A percentile compares a stretch with the other conserved stretches of the same genome.
Evolutionary conservation across 2,888 invertebrate genomes (phyloP).

Genomic region (Deilephila porcellus): DNA sequence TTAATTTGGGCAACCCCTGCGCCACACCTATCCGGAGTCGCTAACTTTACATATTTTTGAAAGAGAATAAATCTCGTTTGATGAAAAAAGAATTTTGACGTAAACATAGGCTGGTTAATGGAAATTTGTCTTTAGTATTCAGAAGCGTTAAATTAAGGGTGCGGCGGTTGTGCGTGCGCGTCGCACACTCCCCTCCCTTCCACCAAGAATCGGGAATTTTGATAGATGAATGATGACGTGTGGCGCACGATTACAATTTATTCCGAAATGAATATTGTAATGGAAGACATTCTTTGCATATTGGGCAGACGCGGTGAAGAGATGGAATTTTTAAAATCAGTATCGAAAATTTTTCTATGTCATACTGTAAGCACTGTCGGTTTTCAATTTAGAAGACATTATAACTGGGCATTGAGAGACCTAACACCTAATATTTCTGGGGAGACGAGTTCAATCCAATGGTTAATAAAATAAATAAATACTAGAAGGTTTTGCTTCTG

Average conservation of each 20-base stretch:
- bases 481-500: too few species aligned
- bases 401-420: too few species aligned
- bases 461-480: too few species aligned
- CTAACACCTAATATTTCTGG: too few species aligned
- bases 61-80: conserved; percentile 78
- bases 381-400: too few species aligned
- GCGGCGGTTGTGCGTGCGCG: conserved; percentile 41
- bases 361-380: too few species aligned
- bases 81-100: conserved; percentile 76
- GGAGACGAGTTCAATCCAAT: too few species aligned
- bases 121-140: conserved; percentile 77
- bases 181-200: conserved; percentile 31
- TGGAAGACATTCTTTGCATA: not conserved
- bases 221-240: conserved; percentile 9
- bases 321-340: too few species aligned
- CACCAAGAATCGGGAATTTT: conserved; percentile 13
- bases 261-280: not conserved
- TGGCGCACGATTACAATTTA: not conserved
- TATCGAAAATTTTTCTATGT: too few species aligned
- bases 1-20: conserved; percentile 77
- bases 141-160: conserved; percentile 58
- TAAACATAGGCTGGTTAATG: conserved; percentile 76
- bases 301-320: not conserved
- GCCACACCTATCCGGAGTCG: conserved; percentile 61
- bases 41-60: conserved; percentile 81